These are phyloP conservation scores for Perccottus glenii DNA, from an alignment of 2,113 vertebrate genomes.

Conservation along the genomic window DNA sequence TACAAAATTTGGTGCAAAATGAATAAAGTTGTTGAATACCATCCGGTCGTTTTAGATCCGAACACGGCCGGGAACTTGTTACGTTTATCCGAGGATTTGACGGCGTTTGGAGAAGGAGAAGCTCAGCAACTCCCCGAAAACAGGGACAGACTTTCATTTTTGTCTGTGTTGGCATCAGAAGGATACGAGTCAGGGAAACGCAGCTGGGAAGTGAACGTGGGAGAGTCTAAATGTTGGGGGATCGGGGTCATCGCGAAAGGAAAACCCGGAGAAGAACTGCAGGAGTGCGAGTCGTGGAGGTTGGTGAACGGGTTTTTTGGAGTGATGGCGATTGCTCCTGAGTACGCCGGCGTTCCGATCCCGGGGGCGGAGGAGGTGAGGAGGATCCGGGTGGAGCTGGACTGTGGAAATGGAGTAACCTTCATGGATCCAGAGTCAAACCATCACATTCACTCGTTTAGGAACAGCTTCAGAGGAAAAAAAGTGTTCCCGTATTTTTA, in stretches of 20 bases:
- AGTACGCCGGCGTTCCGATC: conserved; percentile 1
- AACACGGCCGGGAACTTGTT: conserved; percentile 30
- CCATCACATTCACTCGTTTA: conserved; percentile 28
- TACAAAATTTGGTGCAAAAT: conserved; percentile 26
- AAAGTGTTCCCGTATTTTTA: conserved; percentile 15
- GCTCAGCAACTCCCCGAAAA: conserved; percentile 16
- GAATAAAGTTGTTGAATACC: conserved; percentile 6
- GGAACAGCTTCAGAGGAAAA: conserved; percentile 22
- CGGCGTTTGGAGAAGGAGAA: conserved; percentile 5
- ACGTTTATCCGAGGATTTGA: conserved; percentile 15
- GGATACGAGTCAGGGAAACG: conserved; percentile 20
- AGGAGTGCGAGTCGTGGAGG: conserved; percentile 18
- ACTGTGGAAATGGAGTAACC: conserved; percentile 5
- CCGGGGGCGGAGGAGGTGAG: background rate
- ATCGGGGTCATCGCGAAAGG: conserved; percentile 15
- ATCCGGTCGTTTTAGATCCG: conserved; percentile 31
- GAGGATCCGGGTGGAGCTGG: conserved; percentile 34
- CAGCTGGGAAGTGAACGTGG: conserved; percentile 13
- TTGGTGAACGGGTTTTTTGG: background rate
- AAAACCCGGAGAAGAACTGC: background rate
- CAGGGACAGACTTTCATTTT: conserved; percentile 12
- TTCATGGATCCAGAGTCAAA: conserved; percentile 6
- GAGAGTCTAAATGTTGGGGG: conserved; percentile 29
- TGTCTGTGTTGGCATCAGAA: conserved; percentile 22
- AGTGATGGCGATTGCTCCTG: conserved; percentile 15